Evolutionary conservation across 2,797 vertebrate genomes (phyloP).

Genomic region (Neosilurus hyrtlii): DNA sequence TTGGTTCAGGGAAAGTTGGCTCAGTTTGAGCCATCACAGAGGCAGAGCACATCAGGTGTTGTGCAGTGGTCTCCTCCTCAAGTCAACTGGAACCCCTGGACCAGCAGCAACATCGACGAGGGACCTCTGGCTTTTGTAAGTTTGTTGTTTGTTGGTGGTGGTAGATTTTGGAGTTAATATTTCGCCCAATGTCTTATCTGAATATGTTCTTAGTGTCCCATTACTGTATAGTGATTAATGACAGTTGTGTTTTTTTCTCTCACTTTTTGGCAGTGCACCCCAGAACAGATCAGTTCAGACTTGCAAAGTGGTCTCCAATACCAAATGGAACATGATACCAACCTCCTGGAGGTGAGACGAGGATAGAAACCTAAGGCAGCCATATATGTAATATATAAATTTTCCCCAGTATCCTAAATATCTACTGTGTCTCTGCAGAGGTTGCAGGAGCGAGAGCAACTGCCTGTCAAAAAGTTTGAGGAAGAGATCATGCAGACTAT

Average conservation of each 20-base stretch:
- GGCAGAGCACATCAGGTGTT: constrained; percentile 80
- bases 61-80: constrained; percentile 97
- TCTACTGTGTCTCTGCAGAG: constrained; percentile 18
- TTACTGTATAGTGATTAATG: neutral
- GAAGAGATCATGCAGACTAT: constrained; percentile 79
- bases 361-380: neutral
- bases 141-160: neutral
- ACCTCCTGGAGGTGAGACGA: constrained; percentile 78
- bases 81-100: constrained; percentile 99
- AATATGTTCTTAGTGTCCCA: neutral
- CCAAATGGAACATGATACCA: constrained; percentile 80
- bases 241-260: neutral
- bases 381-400: no score
- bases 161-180: neutral
- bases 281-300: constrained; percentile 90
- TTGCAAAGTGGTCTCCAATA: constrained; percentile 79
- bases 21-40: constrained; percentile 87
- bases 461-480: constrained; percentile 93
- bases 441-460: constrained; percentile 73
- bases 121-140: constrained; percentile 86
- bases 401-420: no score
- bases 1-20: constrained; percentile 87
- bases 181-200: neutral
- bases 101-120: constrained; percentile 95
- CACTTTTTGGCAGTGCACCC: constrained; percentile 75